A percentile compares a stretch with the other conserved stretches of the same genome.
Evolutionary conservation across 2,888 invertebrate species (phyloP).

Genomic region (Cacoxenus indagator): DNA sequence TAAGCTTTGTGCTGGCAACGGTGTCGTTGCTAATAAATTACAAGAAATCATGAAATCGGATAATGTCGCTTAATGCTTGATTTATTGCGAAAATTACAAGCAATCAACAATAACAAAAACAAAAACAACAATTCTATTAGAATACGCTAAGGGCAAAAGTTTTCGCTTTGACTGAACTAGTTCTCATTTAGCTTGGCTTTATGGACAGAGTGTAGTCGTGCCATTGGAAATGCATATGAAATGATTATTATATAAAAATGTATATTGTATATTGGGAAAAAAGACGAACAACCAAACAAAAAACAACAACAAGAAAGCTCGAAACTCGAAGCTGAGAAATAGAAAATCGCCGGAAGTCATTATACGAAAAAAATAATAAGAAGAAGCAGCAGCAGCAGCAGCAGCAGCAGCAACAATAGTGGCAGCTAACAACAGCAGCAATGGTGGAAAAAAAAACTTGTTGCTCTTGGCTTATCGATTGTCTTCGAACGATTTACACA

Average conservation of each 20-base stretch:
- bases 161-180: neutral
- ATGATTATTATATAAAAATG: conserved; percentile 44
- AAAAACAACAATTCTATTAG: neutral
- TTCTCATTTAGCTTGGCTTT: neutral
- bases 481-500: conserved; percentile 9
- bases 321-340: conserved; percentile 49
- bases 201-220: neutral
- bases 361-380: conserved; percentile 50
- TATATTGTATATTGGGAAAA: conserved; percentile 26
- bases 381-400: neutral
- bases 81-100: conserved; percentile 12
- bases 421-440: neutral
- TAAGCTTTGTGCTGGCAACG: neutral
- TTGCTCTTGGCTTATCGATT: conserved; percentile 9
- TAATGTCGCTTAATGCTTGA: neutral
- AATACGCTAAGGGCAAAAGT: neutral
- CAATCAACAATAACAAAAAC: neutral
- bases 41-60: neutral
- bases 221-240: conserved; percentile 59
- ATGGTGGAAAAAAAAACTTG: neutral
- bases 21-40: neutral
- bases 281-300: conserved; percentile 38
- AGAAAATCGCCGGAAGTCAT: conserved; percentile 66
- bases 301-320: conserved; percentile 25
- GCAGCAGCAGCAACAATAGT: neutral